These are phyloP conservation scores for Aix galericulata DNA, from an alignment of 2,113 vertebrate species.

Conservation along the genomic window DNA sequence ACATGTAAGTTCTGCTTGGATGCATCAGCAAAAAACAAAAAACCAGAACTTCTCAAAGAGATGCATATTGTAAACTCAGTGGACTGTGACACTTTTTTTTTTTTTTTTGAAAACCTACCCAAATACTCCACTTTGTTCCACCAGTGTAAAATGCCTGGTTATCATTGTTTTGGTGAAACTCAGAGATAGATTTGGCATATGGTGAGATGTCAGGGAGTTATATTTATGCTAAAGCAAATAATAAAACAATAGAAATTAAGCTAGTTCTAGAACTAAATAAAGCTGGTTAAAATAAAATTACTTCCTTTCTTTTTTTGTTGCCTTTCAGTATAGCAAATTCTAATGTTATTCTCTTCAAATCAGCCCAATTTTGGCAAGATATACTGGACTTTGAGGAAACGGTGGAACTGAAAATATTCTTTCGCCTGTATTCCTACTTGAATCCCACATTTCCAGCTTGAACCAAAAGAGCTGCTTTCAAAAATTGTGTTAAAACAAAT, in stretches of 20 bases:
- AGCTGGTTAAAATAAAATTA: neutral
- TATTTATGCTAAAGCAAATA: neutral
- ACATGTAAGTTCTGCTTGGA: neutral
- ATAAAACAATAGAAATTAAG: neutral
- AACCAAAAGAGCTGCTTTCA: neutral
- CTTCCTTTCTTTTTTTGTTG: neutral
- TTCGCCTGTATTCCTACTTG: neutral
- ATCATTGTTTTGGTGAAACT: neutral
- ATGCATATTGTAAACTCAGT: rapidly evolving
- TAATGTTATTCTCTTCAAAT: neutral
- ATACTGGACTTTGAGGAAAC: neutral
- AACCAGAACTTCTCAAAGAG: neutral
- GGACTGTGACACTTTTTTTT: neutral
- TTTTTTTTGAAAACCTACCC: neutral
- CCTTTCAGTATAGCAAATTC: neutral
- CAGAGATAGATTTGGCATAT: neutral
- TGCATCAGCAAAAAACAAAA: neutral
- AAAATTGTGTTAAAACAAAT: neutral
- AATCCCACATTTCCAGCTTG: neutral
- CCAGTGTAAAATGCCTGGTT: neutral
- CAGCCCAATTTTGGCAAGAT: neutral
- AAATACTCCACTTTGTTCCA: neutral
- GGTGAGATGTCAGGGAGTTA: neutral
- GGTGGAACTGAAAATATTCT: neutral
- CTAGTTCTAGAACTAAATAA: neutral